Base-by-base conservation (phyloP, 2,797 vertebrate genomes). In the Rhabdophis nuchalis region DNA sequence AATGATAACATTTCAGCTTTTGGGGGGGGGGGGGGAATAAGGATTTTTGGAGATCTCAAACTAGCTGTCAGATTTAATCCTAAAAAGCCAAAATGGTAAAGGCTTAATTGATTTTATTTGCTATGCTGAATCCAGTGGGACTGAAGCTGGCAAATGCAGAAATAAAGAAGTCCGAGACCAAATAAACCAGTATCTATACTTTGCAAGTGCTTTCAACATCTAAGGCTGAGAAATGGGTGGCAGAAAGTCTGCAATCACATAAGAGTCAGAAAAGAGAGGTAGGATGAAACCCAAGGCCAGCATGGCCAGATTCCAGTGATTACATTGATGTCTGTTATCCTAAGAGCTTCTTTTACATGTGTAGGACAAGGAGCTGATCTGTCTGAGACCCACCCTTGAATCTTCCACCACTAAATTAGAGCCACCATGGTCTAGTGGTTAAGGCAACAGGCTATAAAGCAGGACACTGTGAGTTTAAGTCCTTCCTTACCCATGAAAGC, bases 1-100 rank as follows among this genome's bases (percentile, higher is more conserved):
- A 94, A 90, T 85, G 9, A 64, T 92, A 92, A 58, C 86, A 91
- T 94, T 89, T 95, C 77, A 61, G 87, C 91, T 86, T 95, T 88
- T 54, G 5, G 53, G n/a, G n/a, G n/a, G n/a, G n/a, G n/a, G n/a
- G n/a, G n/a, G 72, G 4, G 3, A n/a, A 18, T 8, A 72, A 72
- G n/a, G n/a, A 72, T 72, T 72, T 72, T 54, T 32, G 54, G 53
- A 36, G 53, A 32, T 8, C 53, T n/a, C 23, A 56, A 87, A 56
- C 18, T 56, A 77, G 68, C 32, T 77, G 68, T 77, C 68, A 77
- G 32, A 41, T 77, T 77, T 23, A 77, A 41, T 77, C 68, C 68
- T 77, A 23, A 41, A 3, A 77, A 77, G 18, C 32, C 68, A 41
- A 77, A 77, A 77, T 41, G 32, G 36, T 72, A 36, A 41, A 10